A percentile compares a stretch with the other conserved stretches of the same genome.
phyloP scores from a whole-genome alignment of 2,888 invertebrate genomes.

The Tenthredo notha region DNA sequence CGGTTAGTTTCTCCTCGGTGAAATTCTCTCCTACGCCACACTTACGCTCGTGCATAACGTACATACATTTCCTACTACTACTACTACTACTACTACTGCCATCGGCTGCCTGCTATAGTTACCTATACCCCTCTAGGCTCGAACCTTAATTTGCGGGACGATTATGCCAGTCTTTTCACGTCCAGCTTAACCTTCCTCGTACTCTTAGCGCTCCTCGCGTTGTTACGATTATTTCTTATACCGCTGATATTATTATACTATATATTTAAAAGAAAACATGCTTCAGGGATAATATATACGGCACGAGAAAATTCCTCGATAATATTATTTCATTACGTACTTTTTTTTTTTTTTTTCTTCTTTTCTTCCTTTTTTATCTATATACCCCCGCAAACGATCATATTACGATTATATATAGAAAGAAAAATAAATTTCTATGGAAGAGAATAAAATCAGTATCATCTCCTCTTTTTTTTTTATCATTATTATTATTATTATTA shows the following conservation, averaged over 20 bases:
- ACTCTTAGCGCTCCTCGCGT: not conserved
- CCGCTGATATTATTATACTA: not conserved
- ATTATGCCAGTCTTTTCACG: slow-evolving; percentile 49
- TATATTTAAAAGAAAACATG: slow-evolving; percentile 3
- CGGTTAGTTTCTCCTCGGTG: slow-evolving; percentile 54
- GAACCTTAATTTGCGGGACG: slow-evolving; percentile 18
- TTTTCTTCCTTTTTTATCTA: too few relatives aligned
- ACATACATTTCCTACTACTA: not conserved
- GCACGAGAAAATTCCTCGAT: not conserved
- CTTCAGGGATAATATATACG: not conserved
- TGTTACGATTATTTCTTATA: slow-evolving; percentile 16
- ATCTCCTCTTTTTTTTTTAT: not conserved
- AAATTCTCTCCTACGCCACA: slow-evolving; percentile 44
- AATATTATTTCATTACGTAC: not conserved
- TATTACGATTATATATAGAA: not conserved
- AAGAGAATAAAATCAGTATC: not conserved
- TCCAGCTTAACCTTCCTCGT: slow-evolving; percentile 5
- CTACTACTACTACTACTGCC: too few relatives aligned
- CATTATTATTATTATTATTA: too few relatives aligned
- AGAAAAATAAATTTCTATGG: not conserved
- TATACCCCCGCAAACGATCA: not conserved
- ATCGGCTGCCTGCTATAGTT: not conserved
- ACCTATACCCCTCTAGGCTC: slow-evolving; percentile 4
- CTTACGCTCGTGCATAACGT: slow-evolving; percentile 43
- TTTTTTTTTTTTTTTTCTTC: not conserved